A percentile compares a stretch with the other conserved stretches of the same genome.
Conservation (phyloP, 2,888 invertebrate genomes). For the Meandrusa payeni region DNA sequence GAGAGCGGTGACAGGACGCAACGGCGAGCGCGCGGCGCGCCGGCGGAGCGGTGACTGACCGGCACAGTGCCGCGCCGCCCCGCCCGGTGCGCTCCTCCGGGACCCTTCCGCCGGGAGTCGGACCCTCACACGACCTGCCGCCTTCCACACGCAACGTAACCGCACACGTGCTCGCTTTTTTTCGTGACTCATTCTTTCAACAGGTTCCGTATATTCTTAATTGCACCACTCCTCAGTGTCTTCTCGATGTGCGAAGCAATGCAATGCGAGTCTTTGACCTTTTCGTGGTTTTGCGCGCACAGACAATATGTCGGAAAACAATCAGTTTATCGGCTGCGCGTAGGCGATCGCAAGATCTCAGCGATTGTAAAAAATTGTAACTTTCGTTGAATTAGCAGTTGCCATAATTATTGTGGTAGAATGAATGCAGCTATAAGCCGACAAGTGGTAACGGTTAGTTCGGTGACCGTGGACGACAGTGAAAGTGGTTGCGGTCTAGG, state of each 20-base stretch:
- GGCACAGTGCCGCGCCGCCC: constrained; percentile 76
- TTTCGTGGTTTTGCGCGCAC: constrained; percentile 26
- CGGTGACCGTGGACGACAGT: constrained; percentile 48
- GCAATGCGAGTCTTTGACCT: constrained; percentile 25
- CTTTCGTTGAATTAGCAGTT: too few species aligned
- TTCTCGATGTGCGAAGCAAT: constrained; percentile 15
- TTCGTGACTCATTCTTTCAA: constrained; percentile 38
- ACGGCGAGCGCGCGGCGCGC: constrained; percentile 69
- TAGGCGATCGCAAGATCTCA: too few species aligned
- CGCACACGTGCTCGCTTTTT: constrained; percentile 40
- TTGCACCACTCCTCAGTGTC: constrained; percentile 24
- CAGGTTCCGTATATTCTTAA: constrained; percentile 39
- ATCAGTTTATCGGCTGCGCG: too few species aligned
- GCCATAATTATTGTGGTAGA: too few species aligned
- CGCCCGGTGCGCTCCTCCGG: constrained; percentile 67
- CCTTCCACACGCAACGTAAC: constrained; percentile 45
- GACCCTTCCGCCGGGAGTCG: constrained; percentile 71
- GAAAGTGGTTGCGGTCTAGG: constrained; percentile 63
- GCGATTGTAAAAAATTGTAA: too few species aligned
- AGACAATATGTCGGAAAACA: constrained; percentile 28
- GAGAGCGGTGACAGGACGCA: constrained; percentile 38
- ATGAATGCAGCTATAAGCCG: constrained; percentile 22
- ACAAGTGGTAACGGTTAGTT: constrained; percentile 27
- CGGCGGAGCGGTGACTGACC: constrained; percentile 79
- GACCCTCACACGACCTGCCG: constrained; percentile 46